A percentile compares a stretch with the other conserved stretches of the same genome.
These are phyloP conservation scores for Xyliphius kryptos DNA, from an alignment of 2,113 vertebrate species.

Conservation along the genomic window DNA sequence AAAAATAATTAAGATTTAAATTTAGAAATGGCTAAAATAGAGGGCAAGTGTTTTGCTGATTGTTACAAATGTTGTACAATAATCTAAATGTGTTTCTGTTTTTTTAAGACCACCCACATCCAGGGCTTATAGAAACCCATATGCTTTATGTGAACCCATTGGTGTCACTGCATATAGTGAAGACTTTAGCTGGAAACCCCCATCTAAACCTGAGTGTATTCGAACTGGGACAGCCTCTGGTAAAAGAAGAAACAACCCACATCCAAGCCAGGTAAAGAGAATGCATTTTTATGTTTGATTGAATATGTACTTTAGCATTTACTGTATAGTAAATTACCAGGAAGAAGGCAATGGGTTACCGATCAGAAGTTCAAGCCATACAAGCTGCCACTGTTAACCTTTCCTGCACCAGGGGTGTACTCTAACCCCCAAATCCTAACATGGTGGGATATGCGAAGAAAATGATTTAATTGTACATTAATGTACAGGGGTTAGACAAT, in stretches of 20 bases:
- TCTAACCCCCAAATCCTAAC: no score
- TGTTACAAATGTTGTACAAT: no score
- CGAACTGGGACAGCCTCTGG: constrained; percentile 46
- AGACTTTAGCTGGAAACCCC: constrained; percentile 66
- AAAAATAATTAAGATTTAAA: no score
- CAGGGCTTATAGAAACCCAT: constrained; percentile 55
- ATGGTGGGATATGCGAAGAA: no score
- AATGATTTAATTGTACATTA: no score
- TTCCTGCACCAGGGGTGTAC: no score
- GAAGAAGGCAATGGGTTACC: no score
- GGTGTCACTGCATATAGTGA: constrained; percentile 60
- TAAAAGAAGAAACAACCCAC: constrained; percentile 53
- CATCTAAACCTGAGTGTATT: constrained; percentile 55
- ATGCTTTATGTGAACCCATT: constrained; percentile 54
- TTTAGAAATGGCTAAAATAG: no score
- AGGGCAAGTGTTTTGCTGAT: no score
- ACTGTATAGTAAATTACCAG: not conserved
- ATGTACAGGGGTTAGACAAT: no score
- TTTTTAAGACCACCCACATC: constrained; percentile 51
- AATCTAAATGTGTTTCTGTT: constrained; percentile 7
- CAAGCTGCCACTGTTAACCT: no score
- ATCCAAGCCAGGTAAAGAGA: constrained; percentile 58
- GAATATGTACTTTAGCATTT: not conserved
- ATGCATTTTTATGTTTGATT: not conserved
- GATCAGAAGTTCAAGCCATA: no score